Evolutionary conservation across 2,113 vertebrate species (phyloP).

Genomic region (Ardeotis arabs): DNA sequence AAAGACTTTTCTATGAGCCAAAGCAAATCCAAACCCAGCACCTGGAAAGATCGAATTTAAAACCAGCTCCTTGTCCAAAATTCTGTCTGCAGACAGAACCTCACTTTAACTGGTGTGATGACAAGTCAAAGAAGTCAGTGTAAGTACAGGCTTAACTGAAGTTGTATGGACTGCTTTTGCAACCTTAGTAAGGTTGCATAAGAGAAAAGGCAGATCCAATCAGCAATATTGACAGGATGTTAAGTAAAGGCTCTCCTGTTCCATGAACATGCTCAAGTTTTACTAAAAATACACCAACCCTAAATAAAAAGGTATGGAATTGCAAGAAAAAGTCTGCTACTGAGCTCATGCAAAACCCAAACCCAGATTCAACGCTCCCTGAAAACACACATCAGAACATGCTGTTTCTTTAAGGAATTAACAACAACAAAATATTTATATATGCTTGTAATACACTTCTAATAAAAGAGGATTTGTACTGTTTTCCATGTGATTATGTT

Average conservation of each 20-base stretch:
- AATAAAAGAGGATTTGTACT: neutral
- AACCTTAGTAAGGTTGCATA: neutral
- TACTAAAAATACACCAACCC: neutral
- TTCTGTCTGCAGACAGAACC: neutral
- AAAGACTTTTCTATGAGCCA: neutral
- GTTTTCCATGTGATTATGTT: neutral
- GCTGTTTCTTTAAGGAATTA: neutral
- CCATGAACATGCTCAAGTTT: neutral
- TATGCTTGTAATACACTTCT: neutral
- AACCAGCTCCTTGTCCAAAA: neutral
- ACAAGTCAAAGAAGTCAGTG: neutral
- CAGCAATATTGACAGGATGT: neutral
- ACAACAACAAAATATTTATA: neutral
- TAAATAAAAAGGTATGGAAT: neutral
- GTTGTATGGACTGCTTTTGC: neutral
- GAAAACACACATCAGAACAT: neutral
- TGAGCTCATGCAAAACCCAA: neutral
- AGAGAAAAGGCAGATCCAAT: neutral
- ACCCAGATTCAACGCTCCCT: neutral
- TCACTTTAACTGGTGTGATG: neutral
- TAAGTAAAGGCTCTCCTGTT: neutral
- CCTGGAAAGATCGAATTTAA: neutral
- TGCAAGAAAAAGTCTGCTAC: neutral
- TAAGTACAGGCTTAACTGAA: neutral
- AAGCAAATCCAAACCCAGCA: neutral